These are phyloP conservation scores for Reinhardtius hippoglossoides DNA, from an alignment of 2,113 vertebrate species.

Conservation along the genomic window DNA sequence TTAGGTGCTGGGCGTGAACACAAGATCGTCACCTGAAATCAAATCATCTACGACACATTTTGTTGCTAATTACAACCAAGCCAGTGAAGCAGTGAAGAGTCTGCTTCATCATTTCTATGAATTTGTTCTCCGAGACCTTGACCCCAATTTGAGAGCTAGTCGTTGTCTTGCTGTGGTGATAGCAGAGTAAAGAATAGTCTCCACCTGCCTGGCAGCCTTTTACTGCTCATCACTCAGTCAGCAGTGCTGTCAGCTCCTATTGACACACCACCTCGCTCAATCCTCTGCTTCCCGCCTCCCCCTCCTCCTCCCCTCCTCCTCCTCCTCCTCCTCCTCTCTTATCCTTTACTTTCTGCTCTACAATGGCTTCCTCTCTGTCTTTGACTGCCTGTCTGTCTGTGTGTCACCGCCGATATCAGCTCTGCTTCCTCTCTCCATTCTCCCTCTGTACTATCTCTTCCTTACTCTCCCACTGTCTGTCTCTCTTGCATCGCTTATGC, in stretches of 20 bases:
- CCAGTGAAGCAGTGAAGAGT: constrained; percentile 14
- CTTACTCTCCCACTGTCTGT: constrained; percentile 24
- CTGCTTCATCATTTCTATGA: not conserved
- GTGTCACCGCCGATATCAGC: constrained; percentile 48
- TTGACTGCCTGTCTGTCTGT: constrained; percentile 54
- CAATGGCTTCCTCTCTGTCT: constrained; percentile 53
- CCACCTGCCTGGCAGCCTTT: constrained; percentile 62
- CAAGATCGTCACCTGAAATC: constrained; percentile 1
- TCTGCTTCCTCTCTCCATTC: constrained; percentile 38
- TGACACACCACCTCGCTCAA: constrained; percentile 38
- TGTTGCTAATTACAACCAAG: not conserved
- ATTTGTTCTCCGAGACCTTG: constrained; percentile 32
- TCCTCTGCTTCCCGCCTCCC: not conserved
- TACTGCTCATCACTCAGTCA: constrained; percentile 58
- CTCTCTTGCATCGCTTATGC: constrained; percentile 33
- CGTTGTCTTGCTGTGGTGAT: constrained; percentile 50
- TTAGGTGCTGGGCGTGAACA: not conserved
- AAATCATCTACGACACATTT: not conserved
- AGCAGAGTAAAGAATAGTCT: constrained; percentile 63
- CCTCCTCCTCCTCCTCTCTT: constrained; percentile 29
- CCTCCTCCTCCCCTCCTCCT: not conserved
- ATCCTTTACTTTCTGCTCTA: constrained; percentile 40
- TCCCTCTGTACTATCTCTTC: constrained; percentile 25
- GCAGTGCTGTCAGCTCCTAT: constrained; percentile 57
- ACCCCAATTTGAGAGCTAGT: constrained; percentile 36